Evolutionary conservation across 2,888 invertebrate genomes (phyloP).

Genomic region (Sisyra nigra): DNA sequence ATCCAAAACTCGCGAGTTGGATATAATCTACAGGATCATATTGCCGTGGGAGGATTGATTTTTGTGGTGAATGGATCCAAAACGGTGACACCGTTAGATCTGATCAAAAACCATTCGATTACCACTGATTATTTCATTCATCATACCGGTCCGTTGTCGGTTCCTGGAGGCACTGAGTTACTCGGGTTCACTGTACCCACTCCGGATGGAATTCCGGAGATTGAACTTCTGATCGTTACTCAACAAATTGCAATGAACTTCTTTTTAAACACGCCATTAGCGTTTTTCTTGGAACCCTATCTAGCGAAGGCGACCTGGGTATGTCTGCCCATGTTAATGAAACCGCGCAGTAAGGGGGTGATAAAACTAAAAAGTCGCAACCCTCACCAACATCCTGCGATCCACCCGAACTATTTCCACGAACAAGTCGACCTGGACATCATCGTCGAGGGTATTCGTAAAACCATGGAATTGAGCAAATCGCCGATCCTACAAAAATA

Average conservation of each 20-base stretch:
- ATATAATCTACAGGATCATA: conserved; percentile 52
- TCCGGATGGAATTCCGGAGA: conserved; percentile 41
- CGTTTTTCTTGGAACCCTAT: conserved; percentile 21
- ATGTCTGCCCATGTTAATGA: conserved; percentile 51
- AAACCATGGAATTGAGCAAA: conserved; percentile 36
- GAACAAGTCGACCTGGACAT: conserved; percentile 47
- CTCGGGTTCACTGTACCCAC: conserved; percentile 40
- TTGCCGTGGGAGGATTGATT: conserved; percentile 45
- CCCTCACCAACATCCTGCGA: conserved; percentile 55
- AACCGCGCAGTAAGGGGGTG: conserved; percentile 57
- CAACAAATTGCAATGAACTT: conserved; percentile 29
- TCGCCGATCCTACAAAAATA: conserved; percentile 41
- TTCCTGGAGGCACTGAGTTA: conserved; percentile 53
- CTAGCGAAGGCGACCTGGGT: conserved; percentile 39
- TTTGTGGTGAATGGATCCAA: conserved; percentile 30
- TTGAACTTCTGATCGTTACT: conserved; percentile 43
- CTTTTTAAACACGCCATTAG: conserved; percentile 21
- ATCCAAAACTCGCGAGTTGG: conserved; percentile 45
- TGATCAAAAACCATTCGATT: neutral
- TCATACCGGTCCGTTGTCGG: conserved; percentile 37
- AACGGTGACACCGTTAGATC: neutral
- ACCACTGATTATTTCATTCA: conserved; percentile 34
- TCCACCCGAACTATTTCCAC: conserved; percentile 65
- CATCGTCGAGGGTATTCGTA: conserved; percentile 39
- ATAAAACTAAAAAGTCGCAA: conserved; percentile 51